phyloP scores from a whole-genome alignment of 2,113 vertebrate genomes.

The Cynoglossus semilaevis region DNA sequence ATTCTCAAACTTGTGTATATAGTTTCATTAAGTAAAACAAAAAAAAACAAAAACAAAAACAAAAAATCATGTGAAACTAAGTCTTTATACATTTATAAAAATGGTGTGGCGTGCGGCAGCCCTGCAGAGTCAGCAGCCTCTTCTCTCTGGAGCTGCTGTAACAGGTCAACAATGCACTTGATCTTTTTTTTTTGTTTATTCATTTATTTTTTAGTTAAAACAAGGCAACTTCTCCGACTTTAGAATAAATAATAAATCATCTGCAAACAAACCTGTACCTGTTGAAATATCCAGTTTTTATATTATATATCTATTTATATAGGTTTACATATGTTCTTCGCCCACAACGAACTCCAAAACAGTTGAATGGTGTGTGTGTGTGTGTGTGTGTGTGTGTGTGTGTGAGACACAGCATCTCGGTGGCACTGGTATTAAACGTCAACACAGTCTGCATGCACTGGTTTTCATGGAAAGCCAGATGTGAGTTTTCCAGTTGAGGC shows the following conservation, averaged over 20 bases:
- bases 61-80: slow-evolving; percentile 74
- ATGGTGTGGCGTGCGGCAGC: slow-evolving; percentile 77
- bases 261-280: slow-evolving; percentile 78
- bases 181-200: slow-evolving; percentile 54
- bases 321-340: slow-evolving; percentile 43
- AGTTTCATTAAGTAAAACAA: slow-evolving; percentile 82
- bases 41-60: too few species aligned
- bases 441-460: slow-evolving; percentile 57
- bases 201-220: slow-evolving; percentile 58
- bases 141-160: slow-evolving; percentile 76
- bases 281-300: slow-evolving; percentile 74
- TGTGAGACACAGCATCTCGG: slow-evolving; percentile 52
- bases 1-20: slow-evolving; percentile 80
- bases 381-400: too few species aligned
- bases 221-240: slow-evolving; percentile 81
- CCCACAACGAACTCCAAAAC: slow-evolving; percentile 42
- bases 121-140: slow-evolving; percentile 46
- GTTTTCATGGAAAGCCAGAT: slow-evolving; percentile 38
- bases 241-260: slow-evolving; percentile 76
- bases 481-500: slow-evolving; percentile 56
- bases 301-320: slow-evolving; percentile 24
- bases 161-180: slow-evolving; percentile 78
- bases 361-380: slow-evolving; percentile 41
- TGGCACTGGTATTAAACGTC: slow-evolving; percentile 22
- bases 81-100: slow-evolving; percentile 79